Conservation (phyloP, 2,888 invertebrate species). For the Metalampra italica region DNA sequence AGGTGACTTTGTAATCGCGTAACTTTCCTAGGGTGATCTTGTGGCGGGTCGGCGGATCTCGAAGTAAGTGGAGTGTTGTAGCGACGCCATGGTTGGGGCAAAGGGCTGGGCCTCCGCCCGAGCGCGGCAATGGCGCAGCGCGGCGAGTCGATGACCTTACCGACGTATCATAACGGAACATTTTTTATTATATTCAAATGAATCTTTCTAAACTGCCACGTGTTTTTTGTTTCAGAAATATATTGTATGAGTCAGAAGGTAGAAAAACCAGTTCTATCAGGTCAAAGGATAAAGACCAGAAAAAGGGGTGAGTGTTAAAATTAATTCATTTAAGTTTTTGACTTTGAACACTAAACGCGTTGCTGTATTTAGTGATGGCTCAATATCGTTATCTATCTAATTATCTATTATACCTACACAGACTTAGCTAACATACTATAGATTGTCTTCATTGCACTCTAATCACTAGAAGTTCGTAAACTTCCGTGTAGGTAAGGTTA, state of each 20-base stretch:
- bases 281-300: slow-evolving; percentile 99
- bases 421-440: too few species aligned
- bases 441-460: too few species aligned
- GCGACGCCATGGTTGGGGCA: slow-evolving; percentile 42
- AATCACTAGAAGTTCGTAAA: too few species aligned
- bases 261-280: slow-evolving; percentile 99
- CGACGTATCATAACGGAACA: slow-evolving; percentile 35
- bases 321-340: slow-evolving; percentile 18
- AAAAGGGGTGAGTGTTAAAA: slow-evolving; percentile 92
- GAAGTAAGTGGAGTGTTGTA: slow-evolving; percentile 42
- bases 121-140: slow-evolving; percentile 32
- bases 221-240: slow-evolving; percentile 83
- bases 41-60: neutral
- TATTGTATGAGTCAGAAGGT: slow-evolving; percentile 99
- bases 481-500: too few species aligned
- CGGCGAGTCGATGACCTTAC: slow-evolving; percentile 62
- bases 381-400: too few species aligned
- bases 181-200: slow-evolving; percentile 29
- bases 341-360: neutral
- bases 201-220: slow-evolving; percentile 63
- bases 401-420: too few species aligned
- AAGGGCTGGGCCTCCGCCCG: slow-evolving; percentile 22
- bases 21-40: slow-evolving; percentile 15
- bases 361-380: too few species aligned
- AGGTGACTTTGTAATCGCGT: slow-evolving; percentile 14